These are phyloP conservation scores for Scaptomyza parva DNA, from an alignment of 2,888 invertebrate genomes.

Conservation along the genomic window DNA sequence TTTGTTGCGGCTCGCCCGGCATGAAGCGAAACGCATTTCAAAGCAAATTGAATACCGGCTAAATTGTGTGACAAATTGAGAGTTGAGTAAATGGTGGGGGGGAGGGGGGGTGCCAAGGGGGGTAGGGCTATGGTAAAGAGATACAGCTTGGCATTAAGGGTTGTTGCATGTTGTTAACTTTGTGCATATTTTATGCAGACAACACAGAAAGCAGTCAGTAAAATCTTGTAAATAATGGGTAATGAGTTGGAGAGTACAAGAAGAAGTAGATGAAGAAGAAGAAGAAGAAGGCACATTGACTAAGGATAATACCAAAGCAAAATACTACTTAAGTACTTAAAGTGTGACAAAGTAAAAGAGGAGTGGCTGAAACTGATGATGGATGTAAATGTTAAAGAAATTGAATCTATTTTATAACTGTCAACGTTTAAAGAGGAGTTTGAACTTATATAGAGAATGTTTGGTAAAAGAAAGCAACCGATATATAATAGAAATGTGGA, in stretches of 20 bases:
- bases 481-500: no score
- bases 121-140: no score
- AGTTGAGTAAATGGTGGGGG: background rate
- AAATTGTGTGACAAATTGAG: conserved; percentile 62
- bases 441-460: no score
- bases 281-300: conserved; percentile 2
- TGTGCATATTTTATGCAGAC: conserved; percentile 39
- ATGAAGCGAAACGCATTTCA: conserved; percentile 18
- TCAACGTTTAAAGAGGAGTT: no score
- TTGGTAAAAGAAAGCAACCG: no score
- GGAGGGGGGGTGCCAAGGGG: no score
- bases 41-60: conserved; percentile 49
- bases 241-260: background rate
- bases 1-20: conserved; percentile 21
- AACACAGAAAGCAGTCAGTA: conserved; percentile 10
- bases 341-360: background rate
- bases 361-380: background rate
- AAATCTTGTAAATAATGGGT: conserved; percentile 3
- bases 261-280: background rate
- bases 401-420: no score
- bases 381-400: no score
- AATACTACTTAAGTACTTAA: background rate
- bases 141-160: background rate
- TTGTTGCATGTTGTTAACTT: conserved; percentile 27
- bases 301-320: conserved; percentile 1